A percentile compares a stretch with the other conserved stretches of the same genome.
Evolutionary conservation across 2,888 invertebrate species (phyloP).

Genomic region (Drosophila affinis): DNA sequence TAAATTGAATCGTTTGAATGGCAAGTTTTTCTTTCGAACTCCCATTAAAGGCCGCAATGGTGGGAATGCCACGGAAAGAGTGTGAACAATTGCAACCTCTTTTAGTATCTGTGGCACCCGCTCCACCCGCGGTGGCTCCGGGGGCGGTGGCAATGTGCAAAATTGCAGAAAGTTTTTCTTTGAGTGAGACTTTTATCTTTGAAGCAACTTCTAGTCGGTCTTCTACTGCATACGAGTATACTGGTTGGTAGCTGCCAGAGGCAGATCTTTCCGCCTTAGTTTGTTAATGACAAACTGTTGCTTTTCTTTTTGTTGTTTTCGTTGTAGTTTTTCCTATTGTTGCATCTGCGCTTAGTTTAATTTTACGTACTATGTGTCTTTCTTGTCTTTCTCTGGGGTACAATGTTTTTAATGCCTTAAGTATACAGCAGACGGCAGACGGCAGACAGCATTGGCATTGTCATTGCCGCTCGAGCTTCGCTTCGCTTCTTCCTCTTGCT

Average conservation of each 20-base stretch:
- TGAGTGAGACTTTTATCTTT: slow-evolving; percentile 10
- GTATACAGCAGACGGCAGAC: slow-evolving; percentile 47
- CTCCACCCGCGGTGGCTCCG: slow-evolving; percentile 1
- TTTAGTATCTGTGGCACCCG: slow-evolving; percentile 16
- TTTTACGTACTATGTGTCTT: slow-evolving; percentile 28
- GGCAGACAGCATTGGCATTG: slow-evolving; percentile 59
- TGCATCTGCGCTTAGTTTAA: slow-evolving; percentile 30
- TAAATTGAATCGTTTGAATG: slow-evolving; percentile 57
- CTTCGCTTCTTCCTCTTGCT: slow-evolving; percentile 52
- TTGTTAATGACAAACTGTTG: slow-evolving; percentile 50
- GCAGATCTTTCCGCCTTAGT: slow-evolving; percentile 8
- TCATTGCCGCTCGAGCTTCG: slow-evolving; percentile 68
- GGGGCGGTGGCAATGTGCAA: slow-evolving; percentile 13
- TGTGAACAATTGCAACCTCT: slow-evolving; percentile 34
- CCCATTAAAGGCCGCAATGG: slow-evolving; percentile 10
- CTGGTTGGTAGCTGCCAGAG: background rate
- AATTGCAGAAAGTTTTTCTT: slow-evolving; percentile 13
- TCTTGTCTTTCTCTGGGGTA: slow-evolving; percentile 33
- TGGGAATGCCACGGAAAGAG: background rate
- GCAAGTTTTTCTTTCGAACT: slow-evolving; percentile 27
- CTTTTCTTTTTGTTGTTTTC: slow-evolving; percentile 24
- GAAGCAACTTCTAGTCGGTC: slow-evolving; percentile 1
- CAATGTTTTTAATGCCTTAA: slow-evolving; percentile 69
- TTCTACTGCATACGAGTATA: background rate
- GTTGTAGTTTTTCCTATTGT: slow-evolving; percentile 40